A percentile compares a stretch with the other conserved stretches of the same genome.
These are phyloP conservation scores for Microctenopoma stevenorrisi DNA, from an alignment of 2,797 vertebrate genomes.

Conservation along the genomic window DNA sequence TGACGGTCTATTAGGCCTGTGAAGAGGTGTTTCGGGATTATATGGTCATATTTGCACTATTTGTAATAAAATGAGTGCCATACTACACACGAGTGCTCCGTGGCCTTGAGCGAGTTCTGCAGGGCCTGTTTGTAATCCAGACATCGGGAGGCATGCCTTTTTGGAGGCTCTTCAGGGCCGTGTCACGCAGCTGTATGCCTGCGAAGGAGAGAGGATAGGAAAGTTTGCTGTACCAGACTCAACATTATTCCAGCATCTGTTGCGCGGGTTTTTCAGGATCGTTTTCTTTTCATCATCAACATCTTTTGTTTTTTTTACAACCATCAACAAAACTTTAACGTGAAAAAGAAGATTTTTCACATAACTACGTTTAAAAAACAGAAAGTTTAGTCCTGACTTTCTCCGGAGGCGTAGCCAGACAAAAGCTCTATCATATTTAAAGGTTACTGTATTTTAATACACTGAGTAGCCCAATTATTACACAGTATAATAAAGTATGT, in stretches of 20 bases:
- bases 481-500: too few relatives aligned
- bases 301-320: too few relatives aligned
- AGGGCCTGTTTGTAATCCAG: constrained; percentile 8
- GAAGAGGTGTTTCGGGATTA: background rate
- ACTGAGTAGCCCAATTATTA: too few relatives aligned
- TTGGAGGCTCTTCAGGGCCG: background rate
- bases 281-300: background rate
- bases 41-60: background rate
- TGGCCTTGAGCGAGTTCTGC: constrained; percentile 1
- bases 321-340: background rate
- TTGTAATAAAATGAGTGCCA: background rate
- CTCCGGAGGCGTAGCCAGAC: background rate
- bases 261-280: background rate
- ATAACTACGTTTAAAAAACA: background rate
- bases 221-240: background rate
- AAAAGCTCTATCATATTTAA: background rate
- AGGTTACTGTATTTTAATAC: background rate
- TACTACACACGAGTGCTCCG: background rate
- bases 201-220: background rate
- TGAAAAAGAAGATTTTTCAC: background rate
- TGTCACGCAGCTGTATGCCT: background rate
- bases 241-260: background rate
- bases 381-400: background rate
- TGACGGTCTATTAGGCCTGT: too few relatives aligned
- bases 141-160: constrained; percentile 27